Conservation (phyloP, 2,888 invertebrate species). For the Pseudanteris insignis region DNA sequence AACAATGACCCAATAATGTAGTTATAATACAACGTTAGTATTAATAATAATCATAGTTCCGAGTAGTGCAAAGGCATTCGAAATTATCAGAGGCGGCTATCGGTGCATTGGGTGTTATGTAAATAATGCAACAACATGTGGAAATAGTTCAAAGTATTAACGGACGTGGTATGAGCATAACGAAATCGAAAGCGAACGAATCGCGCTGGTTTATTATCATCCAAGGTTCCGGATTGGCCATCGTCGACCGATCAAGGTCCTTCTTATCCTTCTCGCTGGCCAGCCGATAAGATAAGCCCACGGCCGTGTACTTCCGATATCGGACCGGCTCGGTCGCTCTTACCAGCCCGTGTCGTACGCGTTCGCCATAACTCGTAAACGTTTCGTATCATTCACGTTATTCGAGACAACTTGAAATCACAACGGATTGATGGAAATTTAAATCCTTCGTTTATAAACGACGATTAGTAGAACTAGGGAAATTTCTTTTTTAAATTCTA, state of each 20-base stretch:
- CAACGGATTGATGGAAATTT: too few relatives aligned
- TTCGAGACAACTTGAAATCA: conserved; percentile 14
- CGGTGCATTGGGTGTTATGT: conserved; percentile 6
- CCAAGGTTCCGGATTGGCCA: conserved; percentile 53
- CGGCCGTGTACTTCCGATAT: conserved; percentile 57
- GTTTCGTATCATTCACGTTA: conserved; percentile 8
- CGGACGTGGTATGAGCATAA: conserved; percentile 17
- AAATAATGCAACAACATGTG: conserved; percentile 13
- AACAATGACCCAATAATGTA: too few relatives aligned
- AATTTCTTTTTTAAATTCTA: too few relatives aligned
- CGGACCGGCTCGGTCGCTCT: conserved; percentile 42
- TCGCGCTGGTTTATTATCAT: conserved; percentile 25
- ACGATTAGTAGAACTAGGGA: too few relatives aligned
- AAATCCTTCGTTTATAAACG: too few relatives aligned
- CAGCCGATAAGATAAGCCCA: conserved; percentile 62
- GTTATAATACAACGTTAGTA: too few relatives aligned
- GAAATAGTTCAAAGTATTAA: conserved; percentile 22
- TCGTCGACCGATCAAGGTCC: conserved; percentile 61
- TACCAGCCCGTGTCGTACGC: conserved; percentile 22
- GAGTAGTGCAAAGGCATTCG: too few relatives aligned
- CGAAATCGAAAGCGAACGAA: conserved; percentile 27
- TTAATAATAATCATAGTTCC: too few relatives aligned
- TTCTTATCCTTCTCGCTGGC: conserved; percentile 60
- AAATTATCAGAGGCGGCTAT: not conserved
- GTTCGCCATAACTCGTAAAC: conserved; percentile 9